Evolutionary conservation across 1,140 invertebrate genomes (phyloP), one percentile per base, ranked within the genome.

Genomic region (Drosophila bifasciata): DNA sequence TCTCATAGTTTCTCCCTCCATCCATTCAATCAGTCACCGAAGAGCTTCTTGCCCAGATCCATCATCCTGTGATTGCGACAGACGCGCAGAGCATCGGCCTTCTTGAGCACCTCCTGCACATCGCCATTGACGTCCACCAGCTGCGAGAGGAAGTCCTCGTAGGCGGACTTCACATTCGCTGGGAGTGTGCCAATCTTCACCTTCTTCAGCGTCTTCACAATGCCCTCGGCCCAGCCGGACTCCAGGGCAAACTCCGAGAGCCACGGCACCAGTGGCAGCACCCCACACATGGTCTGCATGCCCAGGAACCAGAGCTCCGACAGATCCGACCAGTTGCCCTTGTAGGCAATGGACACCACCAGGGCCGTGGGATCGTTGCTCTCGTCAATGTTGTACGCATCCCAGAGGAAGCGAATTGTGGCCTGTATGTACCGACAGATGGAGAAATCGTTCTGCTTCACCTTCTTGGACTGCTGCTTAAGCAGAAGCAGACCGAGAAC

Each of bases 241-340:
- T 98, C 97, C 61, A 97, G 94, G 0, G 96, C 95, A 92, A 98
- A 98, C 79, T 97, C 96, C 0, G 96, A 96, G 16, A 98, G 94
- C 97, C 97, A 98, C 1, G 97, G 96, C 48, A 97, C 94, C 46
- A 95, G 93, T 3, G 95, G 93, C 7, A 98, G 91, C 0, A 98
- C 95, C 5, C 94, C 94, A 73, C 96, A 95, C 92, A 98, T 95
- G 11, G 97, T 97, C 92, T 98, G 97, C 96, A 98, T 97, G 11
- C 97, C 97, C 17, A 98, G 92, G 92, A 97, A 98, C 97, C 97
- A 98, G 1, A 98, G 92, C 91, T 98, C 97, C 91, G 95, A 96
- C 15, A 98, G 93, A 79, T 98, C 96, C 91, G 95, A 94, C 97
- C 97, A 98, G 63, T 95, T 92, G 88, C 96, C 95, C 85, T 97